Base-by-base conservation (phyloP, 2,113 vertebrate genomes). In the Ceyx cyanopectus region DNA sequence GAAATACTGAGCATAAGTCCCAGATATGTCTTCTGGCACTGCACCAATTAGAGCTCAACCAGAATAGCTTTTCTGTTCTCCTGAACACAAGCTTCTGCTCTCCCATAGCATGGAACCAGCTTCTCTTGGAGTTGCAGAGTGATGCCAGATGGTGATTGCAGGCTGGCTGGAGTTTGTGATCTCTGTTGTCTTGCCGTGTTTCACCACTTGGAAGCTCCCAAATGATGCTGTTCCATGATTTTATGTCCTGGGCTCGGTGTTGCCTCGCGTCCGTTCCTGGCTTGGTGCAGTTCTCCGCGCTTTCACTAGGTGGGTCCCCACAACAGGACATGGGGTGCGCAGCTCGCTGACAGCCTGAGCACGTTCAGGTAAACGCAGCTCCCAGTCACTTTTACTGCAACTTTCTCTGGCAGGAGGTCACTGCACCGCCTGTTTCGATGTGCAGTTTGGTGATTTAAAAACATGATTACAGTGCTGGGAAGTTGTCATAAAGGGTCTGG, bases 251-350 rank as follows among this genome's bases (percentile, higher is more conserved):
- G 78, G 67, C 74, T 89, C n/a, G 45, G 3, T 24, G 24, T 32
- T 92, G 37, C 51, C 7, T 79, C 76, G 63, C 54, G 65, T 74
- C 65, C n/a, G 1, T 62, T 50, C 72, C 63, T 72, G 58, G 37
- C 50, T 46, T 32, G 41, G 30, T 97, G 97, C 85, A 97, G 21
- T 96, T 93, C 94, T 81, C 37, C 34, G 0, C 68, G 43, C 50
- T 51, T 82, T 94, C 97, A 81, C 97, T 95, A 97, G 97, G 89
- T 96, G 97, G 96, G 41, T 83, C 95, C 85, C 95, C 89, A 94
- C 60, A 95, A 85, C 94, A 95, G 91, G 34, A 21, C 63, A 78
- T 60, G 22, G 63, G 27, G 73, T n/a, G 62, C 91, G 32, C 8
- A 48, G 5, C 19, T 48, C 34, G 56, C 9, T 34, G 56, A 17